A percentile compares a stretch with the other conserved stretches of the same genome.
These are phyloP conservation scores for Apostichopus leukothele DNA, from an alignment of 53 echinoderm and acorn worm species.

Conservation along the genomic window DNA sequence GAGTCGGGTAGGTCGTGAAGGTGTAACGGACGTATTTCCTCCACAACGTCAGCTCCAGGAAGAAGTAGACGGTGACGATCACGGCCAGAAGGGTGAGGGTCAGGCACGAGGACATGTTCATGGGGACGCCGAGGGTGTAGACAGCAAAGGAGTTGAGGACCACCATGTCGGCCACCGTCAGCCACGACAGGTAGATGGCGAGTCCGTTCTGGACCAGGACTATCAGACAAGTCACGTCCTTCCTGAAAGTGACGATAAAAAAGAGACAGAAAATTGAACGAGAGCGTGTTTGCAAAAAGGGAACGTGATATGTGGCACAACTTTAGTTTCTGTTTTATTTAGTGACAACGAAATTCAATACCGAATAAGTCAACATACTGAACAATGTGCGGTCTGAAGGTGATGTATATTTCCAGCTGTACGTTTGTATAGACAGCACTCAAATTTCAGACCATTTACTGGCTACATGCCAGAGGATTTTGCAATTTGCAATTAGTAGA, in stretches of 20 bases:
- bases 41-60: constrained; percentile 35
- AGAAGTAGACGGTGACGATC: constrained; percentile 20
- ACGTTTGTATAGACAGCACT: too few relatives aligned
- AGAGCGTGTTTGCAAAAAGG: too few relatives aligned
- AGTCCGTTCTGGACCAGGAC: constrained; percentile 37
- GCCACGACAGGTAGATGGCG: constrained; percentile 26
- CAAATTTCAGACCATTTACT: too few relatives aligned
- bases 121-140: constrained; percentile 2
- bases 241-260: not conserved
- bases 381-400: too few relatives aligned
- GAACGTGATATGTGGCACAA: too few relatives aligned
- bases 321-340: too few relatives aligned
- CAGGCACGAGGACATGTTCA: constrained; percentile 12
- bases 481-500: too few relatives aligned
- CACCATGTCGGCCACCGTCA: constrained; percentile 19
- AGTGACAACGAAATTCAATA: too few relatives aligned
- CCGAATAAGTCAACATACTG: too few relatives aligned
- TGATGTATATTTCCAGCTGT: too few relatives aligned
- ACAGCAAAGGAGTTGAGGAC: constrained; percentile 18
- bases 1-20: constrained; percentile 11
- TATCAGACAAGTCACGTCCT: constrained; percentile 7
- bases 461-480: too few relatives aligned
- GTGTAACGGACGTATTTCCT: constrained; percentile 10
- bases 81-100: constrained; percentile 13
- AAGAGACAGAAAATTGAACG: not conserved